Base-by-base conservation (phyloP, 2,113 vertebrate species). In the Aythya baeri region DNA sequence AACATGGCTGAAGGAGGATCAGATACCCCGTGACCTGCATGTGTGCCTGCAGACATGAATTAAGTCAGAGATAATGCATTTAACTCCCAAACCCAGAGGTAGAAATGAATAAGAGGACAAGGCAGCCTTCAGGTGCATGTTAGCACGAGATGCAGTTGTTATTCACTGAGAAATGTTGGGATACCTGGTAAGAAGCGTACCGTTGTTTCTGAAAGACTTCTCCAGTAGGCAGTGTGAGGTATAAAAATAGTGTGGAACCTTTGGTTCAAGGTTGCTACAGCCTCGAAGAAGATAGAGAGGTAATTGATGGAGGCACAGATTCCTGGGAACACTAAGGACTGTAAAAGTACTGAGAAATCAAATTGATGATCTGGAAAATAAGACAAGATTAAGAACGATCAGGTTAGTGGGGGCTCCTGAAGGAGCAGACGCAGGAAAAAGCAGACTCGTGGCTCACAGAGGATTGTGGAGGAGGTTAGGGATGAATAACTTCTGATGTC, bases 291-390 rank as follows among this genome's bases (percentile, higher is more conserved):
- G 76, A 91, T 88, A 82, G 11, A n/a, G 66, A 91, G 73, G 63
- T 58, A 84, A 96, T 13, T 91, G 90, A 93, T 94, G 95, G 93
- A 93, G 43, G 55, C 91, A 82, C 43, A 89, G 86, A 92, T 91
- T 86, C 90, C 88, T 2, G 5, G 88, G 83, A 94, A 96, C 94
- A 89, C 66, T 65, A 79, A 79, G 54, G 73, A 83, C 88, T 91
- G 46, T 7, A 63, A 71, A 82, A 94, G 31, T 13, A 87, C 78
- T 46, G 44, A 97, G 91, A 96, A 97, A 95, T 71, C 85, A 97
- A 96, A 94, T 7, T 91, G 90, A 96, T 94, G 89, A 96, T 92
- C 77, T 94, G 92, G 91, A 97, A 96, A 94, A 94, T 79, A 72
- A 93, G 67, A 90, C 12, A 20, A 86, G 83, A 94, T 93, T 72